Conservation (phyloP, 2,113 vertebrate species). For the Pelmatolapia mariae region DNA sequence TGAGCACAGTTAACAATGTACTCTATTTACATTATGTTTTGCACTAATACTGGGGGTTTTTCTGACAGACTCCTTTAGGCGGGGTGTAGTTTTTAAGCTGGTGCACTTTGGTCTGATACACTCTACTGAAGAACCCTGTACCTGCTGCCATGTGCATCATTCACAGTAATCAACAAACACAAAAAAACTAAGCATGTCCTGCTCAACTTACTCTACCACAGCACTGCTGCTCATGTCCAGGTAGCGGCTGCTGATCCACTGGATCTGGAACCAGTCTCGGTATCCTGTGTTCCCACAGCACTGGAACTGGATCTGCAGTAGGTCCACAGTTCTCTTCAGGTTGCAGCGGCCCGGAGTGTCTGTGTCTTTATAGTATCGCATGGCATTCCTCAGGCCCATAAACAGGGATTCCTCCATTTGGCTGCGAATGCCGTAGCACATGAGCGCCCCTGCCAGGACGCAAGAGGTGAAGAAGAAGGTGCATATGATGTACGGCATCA, state of each 20-base stretch:
- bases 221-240: constrained; percentile 79
- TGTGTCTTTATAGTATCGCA: constrained; percentile 84
- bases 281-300: constrained; percentile 85
- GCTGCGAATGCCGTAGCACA: constrained; percentile 78
- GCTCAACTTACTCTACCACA: constrained; percentile 79
- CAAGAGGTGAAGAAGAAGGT: constrained; percentile 83
- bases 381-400: constrained; percentile 75
- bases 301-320: constrained; percentile 82
- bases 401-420: constrained; percentile 81
- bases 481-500: constrained; percentile 83
- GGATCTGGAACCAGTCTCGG: constrained; percentile 86
- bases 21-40: neutral
- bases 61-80: neutral
- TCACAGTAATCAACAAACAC: neutral
- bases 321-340: constrained; percentile 81
- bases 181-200: neutral
- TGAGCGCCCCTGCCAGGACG: constrained; percentile 78
- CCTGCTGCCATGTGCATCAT: neutral
- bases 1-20: neutral
- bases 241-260: constrained; percentile 84
- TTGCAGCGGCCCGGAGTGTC: constrained; percentile 83
- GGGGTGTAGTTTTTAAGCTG: neutral
- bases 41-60: rapidly evolving
- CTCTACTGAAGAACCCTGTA: neutral
- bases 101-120: neutral